Conservation (phyloP, 1,140 invertebrate genomes). For the Scaptomyza hsui region DNA sequence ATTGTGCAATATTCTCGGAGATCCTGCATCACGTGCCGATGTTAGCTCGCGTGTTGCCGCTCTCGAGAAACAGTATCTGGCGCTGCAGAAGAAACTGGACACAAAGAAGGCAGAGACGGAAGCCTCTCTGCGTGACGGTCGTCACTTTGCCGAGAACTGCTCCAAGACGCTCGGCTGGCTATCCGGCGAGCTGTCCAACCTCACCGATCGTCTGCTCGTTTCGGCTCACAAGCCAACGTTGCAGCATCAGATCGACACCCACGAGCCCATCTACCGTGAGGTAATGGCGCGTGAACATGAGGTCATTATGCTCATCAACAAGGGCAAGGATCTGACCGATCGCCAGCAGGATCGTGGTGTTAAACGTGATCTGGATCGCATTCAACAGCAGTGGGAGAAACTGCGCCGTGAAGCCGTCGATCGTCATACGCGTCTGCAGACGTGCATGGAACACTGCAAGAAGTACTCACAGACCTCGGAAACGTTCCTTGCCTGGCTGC, state of each 20-base stretch:
- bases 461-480: slow-evolving; percentile 94
- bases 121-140: slow-evolving; percentile 91
- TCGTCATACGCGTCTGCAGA: slow-evolving; percentile 92
- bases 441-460: slow-evolving; percentile 95
- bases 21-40: slow-evolving; percentile 94
- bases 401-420: slow-evolving; percentile 93
- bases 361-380: slow-evolving; percentile 92
- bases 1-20: slow-evolving; percentile 94
- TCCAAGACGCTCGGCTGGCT: slow-evolving; percentile 95
- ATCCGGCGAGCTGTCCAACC: slow-evolving; percentile 89
- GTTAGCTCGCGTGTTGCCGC: slow-evolving; percentile 94
- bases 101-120: slow-evolving; percentile 95
- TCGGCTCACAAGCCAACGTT: slow-evolving; percentile 93
- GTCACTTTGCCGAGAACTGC: slow-evolving; percentile 94
- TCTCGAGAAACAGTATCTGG: slow-evolving; percentile 92
- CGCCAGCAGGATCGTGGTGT: slow-evolving; percentile 86
- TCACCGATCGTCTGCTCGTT: slow-evolving; percentile 91
- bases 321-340: slow-evolving; percentile 91
- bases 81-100: slow-evolving; percentile 94
- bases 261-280: slow-evolving; percentile 95
- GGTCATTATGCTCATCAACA: slow-evolving; percentile 96
- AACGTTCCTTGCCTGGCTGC: slow-evolving; percentile 94
- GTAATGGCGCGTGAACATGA: slow-evolving; percentile 96
- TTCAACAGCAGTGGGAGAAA: slow-evolving; percentile 95
- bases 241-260: slow-evolving; percentile 93